Base-by-base conservation (phyloP, 1,140 invertebrate species). In the Micrasema minimum region DNA sequence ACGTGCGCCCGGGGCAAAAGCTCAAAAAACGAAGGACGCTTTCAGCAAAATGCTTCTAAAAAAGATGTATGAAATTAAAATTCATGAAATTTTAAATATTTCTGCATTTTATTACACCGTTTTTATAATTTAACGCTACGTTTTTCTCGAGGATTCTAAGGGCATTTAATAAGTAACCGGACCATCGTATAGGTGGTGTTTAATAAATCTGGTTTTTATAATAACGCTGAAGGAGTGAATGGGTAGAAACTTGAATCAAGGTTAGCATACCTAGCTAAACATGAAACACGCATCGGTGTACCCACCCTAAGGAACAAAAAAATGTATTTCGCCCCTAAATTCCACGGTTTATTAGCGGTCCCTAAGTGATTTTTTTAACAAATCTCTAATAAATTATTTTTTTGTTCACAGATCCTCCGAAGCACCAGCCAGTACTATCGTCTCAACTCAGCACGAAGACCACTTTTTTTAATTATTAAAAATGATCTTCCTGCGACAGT, bases 161-260 rank as follows among this genome's bases (percentile, higher is more conserved):
- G 57, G 57, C 57, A 43, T 45, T 62, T 62, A 57, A 43, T 41
- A 62, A 62, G 64, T 18, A 20, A 10, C 16, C 64, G 46, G 20
- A 31, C 48, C 46, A 11, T 26, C 18, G 14, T 22, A 68, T 68
- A 68, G 66, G 66, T 68, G 50, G 66, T 57, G 66, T 65, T 72
- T 67, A 72, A 73, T 73, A 73, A 73, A 73, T 70, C 72, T 70
- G 72, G 72, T 74, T 74, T 73, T 73, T 71, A 71, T 74, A 74
- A 74, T 74, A 73, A 59, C 67, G 45, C 66, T n/a, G n/a, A n/a
- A n/a, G n/a, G n/a, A 68, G 26, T 65, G 48, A 71, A 71, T 66
- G 43, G 70, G 37, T 62, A 14, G n/a, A 37, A 45, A 55, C 59
- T 62, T 45, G 71, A 66, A 48, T 72, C 71, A 48, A 61, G 55